phyloP scores from a whole-genome alignment of 37 sponge, comb jelly and placozoan genomes.

The Cladorhizidae sp. region DNA sequence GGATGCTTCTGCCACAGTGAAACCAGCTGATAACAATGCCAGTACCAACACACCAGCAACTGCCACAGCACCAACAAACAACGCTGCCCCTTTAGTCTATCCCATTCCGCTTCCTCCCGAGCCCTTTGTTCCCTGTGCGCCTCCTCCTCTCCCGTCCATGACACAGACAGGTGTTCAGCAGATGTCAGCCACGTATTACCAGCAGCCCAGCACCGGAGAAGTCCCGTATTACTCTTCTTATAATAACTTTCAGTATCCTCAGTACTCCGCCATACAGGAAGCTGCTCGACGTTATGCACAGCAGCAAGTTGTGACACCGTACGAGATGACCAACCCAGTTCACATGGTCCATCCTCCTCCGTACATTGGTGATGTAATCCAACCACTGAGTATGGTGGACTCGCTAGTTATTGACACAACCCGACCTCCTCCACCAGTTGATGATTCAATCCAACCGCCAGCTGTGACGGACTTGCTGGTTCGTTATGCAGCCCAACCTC shows the following conservation, averaged over 20 bases:
- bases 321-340: too few species aligned
- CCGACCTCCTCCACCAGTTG: too few species aligned
- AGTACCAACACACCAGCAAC: background rate
- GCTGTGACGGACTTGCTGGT: too few species aligned
- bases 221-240: conserved; percentile 9
- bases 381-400: too few species aligned
- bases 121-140: background rate
- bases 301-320: too few species aligned
- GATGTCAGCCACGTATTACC: background rate
- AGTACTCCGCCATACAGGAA: background rate
- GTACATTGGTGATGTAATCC: too few species aligned
- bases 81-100: background rate
- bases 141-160: background rate
- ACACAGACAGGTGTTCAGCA: too few species aligned
- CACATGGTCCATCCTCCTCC: too few species aligned
- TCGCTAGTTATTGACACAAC: too few species aligned
- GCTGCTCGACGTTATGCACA: too few species aligned
- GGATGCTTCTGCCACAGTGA: background rate
- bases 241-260: background rate
- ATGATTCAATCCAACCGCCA: too few species aligned
- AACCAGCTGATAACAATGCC: background rate
- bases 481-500: too few species aligned
- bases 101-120: background rate
- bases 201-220: conserved; percentile 14
- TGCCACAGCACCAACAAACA: background rate